Conservation (phyloP, 2,113 vertebrate species). For the Daphoenositta chrysoptera region DNA sequence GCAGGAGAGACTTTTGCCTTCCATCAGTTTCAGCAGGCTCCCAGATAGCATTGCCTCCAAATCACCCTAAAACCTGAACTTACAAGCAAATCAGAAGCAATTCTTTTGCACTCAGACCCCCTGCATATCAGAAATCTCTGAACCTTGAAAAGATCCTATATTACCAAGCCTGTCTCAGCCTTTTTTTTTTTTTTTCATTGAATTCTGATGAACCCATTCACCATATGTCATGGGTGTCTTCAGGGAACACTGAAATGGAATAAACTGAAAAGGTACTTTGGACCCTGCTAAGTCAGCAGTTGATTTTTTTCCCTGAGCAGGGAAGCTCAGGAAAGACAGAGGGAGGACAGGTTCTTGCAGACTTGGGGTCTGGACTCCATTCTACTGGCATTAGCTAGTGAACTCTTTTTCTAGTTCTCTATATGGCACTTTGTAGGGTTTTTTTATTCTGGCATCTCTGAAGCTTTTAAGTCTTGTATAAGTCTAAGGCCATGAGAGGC, state of each 20-base stretch:
- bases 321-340: background rate
- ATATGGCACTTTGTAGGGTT: background rate
- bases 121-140: background rate
- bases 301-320: background rate
- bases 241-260: background rate
- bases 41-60: background rate
- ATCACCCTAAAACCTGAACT: background rate
- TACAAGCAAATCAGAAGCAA: conserved; percentile 8
- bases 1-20: background rate
- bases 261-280: conserved; percentile 33
- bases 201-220: conserved; percentile 33
- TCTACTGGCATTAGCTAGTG: background rate
- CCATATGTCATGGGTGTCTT: conserved; percentile 38
- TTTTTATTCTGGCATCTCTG: background rate
- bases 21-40: background rate
- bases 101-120: background rate
- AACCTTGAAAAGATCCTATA: conserved; percentile 1
- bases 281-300: background rate
- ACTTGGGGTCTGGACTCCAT: background rate
- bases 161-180: background rate
- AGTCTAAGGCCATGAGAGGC: background rate
- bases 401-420: background rate
- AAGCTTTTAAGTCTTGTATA: background rate
- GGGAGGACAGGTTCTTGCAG: background rate
- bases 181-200: background rate